Conservation (phyloP, 1,140 invertebrate genomes). For the Bombus sylvicola region DNA sequence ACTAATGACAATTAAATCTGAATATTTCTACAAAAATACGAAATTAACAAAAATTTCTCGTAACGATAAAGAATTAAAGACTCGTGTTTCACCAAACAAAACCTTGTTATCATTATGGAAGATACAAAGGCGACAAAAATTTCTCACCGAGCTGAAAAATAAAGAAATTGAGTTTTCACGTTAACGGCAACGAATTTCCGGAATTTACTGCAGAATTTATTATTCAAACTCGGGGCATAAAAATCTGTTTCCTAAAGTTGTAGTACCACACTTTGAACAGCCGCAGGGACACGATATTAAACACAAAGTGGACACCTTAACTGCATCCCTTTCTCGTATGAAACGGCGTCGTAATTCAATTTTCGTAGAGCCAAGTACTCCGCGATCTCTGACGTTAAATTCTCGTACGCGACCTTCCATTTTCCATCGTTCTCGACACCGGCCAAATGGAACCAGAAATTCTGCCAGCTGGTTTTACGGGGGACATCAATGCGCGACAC, state of each 20-base stretch:
- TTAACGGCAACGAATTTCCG: background rate
- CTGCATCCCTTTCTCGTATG: background rate
- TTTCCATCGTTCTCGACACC: background rate
- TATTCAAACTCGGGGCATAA: background rate
- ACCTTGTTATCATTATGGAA: too few species aligned
- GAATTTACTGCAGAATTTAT: too few species aligned
- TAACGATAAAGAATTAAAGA: too few species aligned
- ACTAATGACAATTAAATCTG: too few species aligned
- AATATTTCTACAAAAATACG: too few species aligned
- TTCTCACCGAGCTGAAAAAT: too few species aligned
- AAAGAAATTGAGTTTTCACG: background rate
- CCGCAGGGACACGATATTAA: background rate
- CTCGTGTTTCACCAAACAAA: too few species aligned
- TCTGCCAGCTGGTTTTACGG: background rate
- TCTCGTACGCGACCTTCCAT: background rate
- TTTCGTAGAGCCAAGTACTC: background rate
- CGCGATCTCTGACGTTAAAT: background rate
- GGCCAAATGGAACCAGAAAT: background rate
- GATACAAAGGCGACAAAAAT: too few species aligned
- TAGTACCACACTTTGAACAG: background rate
- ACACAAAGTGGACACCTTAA: background rate
- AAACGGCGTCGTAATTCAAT: slow-evolving; percentile 1
- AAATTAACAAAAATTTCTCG: too few species aligned
- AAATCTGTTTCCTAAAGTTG: background rate
- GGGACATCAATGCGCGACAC: slow-evolving; percentile 11